Conservation (phyloP, 1,140 invertebrate species). For the Camponotus vicinus region DNA sequence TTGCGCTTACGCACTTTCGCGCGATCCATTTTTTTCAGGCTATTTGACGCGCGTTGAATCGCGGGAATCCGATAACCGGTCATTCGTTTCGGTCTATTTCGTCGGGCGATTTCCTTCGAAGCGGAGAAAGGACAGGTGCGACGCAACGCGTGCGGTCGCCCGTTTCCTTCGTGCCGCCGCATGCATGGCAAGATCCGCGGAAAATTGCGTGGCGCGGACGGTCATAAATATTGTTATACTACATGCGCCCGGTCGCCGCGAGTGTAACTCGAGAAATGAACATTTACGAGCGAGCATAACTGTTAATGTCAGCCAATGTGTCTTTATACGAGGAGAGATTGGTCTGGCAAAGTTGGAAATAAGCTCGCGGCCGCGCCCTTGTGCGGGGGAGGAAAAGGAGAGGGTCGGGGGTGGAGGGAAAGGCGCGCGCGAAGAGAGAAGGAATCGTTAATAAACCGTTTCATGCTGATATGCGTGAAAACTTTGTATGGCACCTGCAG, state of each 20-base stretch:
- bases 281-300: conserved; percentile 70
- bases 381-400: no score
- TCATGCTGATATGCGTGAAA: conserved; percentile 20
- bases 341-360: conserved; percentile 36
- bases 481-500: conserved; percentile 26
- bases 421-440: no score
- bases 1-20: neutral
- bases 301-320: conserved; percentile 69
- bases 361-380: conserved; percentile 18
- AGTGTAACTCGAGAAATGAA: conserved; percentile 66
- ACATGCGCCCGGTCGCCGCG: conserved; percentile 4
- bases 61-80: conserved; percentile 48
- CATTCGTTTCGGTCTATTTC: conserved; percentile 4
- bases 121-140: conserved; percentile 28
- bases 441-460: conserved; percentile 3
- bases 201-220: conserved; percentile 58
- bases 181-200: conserved; percentile 17
- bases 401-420: no score
- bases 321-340: conserved; percentile 64
- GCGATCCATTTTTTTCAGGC: neutral
- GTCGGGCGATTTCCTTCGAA: conserved; percentile 56
- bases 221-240: conserved; percentile 66
- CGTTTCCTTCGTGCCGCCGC: neutral
- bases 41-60: neutral
- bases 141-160: neutral